Evolutionary conservation across 2,888 invertebrate genomes (phyloP), one percentile per base, ranked within the genome.

Genomic region (Prenolepis imparis): DNA sequence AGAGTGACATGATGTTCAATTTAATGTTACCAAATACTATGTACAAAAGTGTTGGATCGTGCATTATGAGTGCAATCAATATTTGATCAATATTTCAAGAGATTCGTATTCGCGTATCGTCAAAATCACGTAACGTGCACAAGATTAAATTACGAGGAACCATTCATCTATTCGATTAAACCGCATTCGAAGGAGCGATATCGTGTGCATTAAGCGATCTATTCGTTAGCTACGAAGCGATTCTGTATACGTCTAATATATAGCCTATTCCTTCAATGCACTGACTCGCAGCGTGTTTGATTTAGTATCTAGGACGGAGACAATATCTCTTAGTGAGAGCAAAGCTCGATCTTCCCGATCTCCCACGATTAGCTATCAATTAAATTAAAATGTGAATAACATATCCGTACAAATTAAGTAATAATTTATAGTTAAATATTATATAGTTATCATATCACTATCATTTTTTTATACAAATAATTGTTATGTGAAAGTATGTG

Each of bases 31-130:
- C 41, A 44, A 41, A 66, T 66, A 21, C 24, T 66, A 66, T 41
- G 24, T 66, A 66, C 24, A 66, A 66, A 66, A 66, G 24, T 66
- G 66, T 41, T 21, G 11, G 66, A 66, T 66, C 66, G 66, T 66
- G 66, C 41, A 41, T 66, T 41, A 21, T 32, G 41, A 66, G 66
- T 66, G 24, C 41, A 32, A 44, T 66, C 41, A 52, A 9, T 52
- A 52, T 52, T n/a, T n/a, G n/a, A 52, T 52, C n/a, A n/a, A n/a
- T n/a, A n/a, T n/a, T 52, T n/a, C 52, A n/a, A 8, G 18, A 5
- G n/a, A 66, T 8, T 66, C 41, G 32, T 18, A 44, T 41, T 66
- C 41, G 41, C 66, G 66, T 15, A n/a, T 44, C 21, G 9, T 61
- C 28, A 21, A 28, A n/a, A 39, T 3, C 39, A 21, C 64, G 41